phyloP scores from a whole-genome alignment of 2,113 vertebrate genomes.

The Hiodon tergisus region DNA sequence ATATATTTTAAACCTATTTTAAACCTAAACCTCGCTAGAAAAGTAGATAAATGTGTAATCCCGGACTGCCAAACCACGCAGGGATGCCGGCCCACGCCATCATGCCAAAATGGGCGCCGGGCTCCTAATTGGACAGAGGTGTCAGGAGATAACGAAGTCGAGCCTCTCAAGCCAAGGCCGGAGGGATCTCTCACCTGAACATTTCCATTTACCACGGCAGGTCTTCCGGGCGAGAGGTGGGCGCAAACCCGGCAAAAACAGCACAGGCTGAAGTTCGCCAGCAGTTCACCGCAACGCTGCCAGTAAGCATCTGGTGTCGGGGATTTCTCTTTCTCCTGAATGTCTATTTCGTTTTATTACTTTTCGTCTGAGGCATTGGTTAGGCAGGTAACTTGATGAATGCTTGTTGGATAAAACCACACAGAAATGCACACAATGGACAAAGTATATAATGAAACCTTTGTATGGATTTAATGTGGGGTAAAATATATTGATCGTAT shows the following conservation, averaged over 20 bases:
- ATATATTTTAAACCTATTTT: background rate
- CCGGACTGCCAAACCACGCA: background rate
- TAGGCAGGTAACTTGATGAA: too few species aligned
- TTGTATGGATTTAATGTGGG: too few species aligned
- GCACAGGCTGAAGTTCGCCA: too few species aligned
- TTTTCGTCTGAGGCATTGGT: too few species aligned
- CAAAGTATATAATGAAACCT: too few species aligned
- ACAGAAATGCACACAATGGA: too few species aligned
- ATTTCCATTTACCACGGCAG: conserved; percentile 65
- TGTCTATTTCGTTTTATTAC: too few species aligned
- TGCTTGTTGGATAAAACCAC: too few species aligned
- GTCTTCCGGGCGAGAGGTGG: conserved; percentile 57
- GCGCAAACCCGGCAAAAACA: background rate
- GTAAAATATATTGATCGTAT: too few species aligned
- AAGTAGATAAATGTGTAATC: background rate
- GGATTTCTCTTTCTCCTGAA: conserved; percentile 44
- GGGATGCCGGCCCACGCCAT: conserved; percentile 28
- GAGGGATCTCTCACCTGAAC: conserved; percentile 63
- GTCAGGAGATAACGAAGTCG: conserved; percentile 71
- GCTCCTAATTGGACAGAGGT: conserved; percentile 70
- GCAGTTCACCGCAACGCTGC: too few species aligned
- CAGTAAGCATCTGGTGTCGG: conserved; percentile 62
- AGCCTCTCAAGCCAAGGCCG: conserved; percentile 66
- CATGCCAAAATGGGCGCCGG: conserved; percentile 56
- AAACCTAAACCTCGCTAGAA: background rate